phyloP scores from a whole-genome alignment of 2,888 invertebrate species.

The Leptura quadrifasciata region DNA sequence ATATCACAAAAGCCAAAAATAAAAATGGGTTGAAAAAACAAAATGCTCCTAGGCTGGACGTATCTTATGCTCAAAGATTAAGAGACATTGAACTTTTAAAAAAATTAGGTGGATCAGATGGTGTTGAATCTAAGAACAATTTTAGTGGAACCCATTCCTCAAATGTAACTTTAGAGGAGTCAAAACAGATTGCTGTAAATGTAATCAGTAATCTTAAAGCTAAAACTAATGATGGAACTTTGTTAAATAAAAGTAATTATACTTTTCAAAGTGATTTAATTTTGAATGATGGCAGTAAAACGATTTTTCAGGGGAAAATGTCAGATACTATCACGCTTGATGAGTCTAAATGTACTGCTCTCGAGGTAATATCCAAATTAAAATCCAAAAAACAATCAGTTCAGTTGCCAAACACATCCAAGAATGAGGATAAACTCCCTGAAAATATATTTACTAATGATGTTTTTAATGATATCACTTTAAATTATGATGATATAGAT shows the following conservation, averaged over 20 bases:
- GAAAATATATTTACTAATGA: background rate
- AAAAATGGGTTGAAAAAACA: conserved; percentile 74
- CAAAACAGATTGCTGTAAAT: conserved; percentile 61
- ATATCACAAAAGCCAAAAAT: conserved; percentile 47
- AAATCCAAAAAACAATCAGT: conserved; percentile 50
- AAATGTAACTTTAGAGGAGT: conserved; percentile 60
- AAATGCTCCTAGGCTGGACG: conserved; percentile 76
- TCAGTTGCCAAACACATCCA: background rate
- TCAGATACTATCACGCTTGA: conserved; percentile 51
- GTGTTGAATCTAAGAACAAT: conserved; percentile 53
- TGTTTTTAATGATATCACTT: conserved; percentile 5
- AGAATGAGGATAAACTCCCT: background rate
- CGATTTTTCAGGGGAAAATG: conserved; percentile 48
- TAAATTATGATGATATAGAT: conserved; percentile 47
- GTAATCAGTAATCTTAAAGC: conserved; percentile 63
- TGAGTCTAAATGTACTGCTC: conserved; percentile 52
- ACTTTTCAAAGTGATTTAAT: conserved; percentile 47
- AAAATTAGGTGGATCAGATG: conserved; percentile 73
- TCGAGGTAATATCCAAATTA: conserved; percentile 59
- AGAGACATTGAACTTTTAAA: conserved; percentile 80
- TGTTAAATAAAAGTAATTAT: conserved; percentile 22
- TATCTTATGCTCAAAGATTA: conserved; percentile 76
- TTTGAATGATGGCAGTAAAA: conserved; percentile 48
- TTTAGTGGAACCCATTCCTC: conserved; percentile 60
- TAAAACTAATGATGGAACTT: conserved; percentile 42